phyloP scores from a whole-genome alignment of 2,888 invertebrate species.

The Papilio elwesi region DNA sequence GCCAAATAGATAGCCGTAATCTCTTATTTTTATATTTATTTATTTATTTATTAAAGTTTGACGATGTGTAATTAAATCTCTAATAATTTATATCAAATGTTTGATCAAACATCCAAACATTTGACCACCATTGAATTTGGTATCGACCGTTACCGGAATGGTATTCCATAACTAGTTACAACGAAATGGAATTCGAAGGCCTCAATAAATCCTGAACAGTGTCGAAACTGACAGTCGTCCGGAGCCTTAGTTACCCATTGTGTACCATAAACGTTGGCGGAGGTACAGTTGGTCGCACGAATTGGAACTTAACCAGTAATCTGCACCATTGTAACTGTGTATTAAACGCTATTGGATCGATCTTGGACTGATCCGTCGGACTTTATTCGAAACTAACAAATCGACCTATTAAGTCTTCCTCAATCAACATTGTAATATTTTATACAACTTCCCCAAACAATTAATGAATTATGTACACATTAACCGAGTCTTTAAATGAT shows the following conservation, averaged over 20 bases:
- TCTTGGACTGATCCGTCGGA: background rate
- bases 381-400: background rate
- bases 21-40: too few species aligned
- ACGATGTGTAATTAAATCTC: too few species aligned
- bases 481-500: too few species aligned
- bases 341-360: background rate
- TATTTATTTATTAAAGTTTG: too few species aligned
- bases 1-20: too few species aligned
- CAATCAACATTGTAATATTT: too few species aligned
- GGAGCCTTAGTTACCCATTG: slow-evolving; percentile 34
- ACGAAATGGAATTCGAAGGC: slow-evolving; percentile 18
- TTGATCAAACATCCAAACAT: slow-evolving; percentile 2
- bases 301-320: slow-evolving; percentile 22
- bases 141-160: background rate
- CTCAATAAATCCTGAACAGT: slow-evolving; percentile 31
- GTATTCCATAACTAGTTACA: slow-evolving; percentile 11
- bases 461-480: too few species aligned
- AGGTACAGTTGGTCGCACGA: slow-evolving; percentile 29
- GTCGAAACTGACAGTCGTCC: slow-evolving; percentile 24
- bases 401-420: too few species aligned
- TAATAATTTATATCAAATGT: background rate
- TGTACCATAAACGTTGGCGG: slow-evolving; percentile 32
- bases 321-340: slow-evolving; percentile 11
- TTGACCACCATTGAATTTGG: slow-evolving; percentile 2
- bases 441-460: too few species aligned